Percentiles rank a stretch among this genome's conserved stretches.
Conservation (phyloP, 2,888 invertebrate genomes). For the Lasius fuliginosus region DNA sequence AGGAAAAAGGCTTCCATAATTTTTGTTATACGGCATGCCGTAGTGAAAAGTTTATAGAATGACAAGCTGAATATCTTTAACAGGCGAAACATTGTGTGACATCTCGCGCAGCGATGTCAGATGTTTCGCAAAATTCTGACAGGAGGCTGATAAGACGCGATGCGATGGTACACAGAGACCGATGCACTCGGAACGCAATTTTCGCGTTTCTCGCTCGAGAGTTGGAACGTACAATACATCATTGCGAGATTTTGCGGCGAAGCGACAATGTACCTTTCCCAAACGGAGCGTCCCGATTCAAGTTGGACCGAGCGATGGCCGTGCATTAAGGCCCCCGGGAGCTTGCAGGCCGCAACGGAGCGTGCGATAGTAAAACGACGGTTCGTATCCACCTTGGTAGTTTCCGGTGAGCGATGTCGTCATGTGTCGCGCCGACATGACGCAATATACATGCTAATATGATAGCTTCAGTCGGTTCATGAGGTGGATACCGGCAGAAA, state of each 20-base stretch:
- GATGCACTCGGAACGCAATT: slow-evolving; percentile 12
- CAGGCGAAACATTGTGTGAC: neutral
- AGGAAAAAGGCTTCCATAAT: neutral
- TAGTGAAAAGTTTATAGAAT: neutral
- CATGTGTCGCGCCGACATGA: slow-evolving; percentile 75
- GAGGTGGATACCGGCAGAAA: slow-evolving; percentile 67
- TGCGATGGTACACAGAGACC: neutral
- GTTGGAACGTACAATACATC: slow-evolving; percentile 34
- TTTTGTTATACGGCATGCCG: neutral
- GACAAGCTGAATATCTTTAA: neutral
- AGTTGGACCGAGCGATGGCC: slow-evolving; percentile 8
- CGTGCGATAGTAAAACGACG: slow-evolving; percentile 62
- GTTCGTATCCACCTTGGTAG: slow-evolving; percentile 54
- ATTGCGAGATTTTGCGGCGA: slow-evolving; percentile 39
- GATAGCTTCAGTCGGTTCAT: slow-evolving; percentile 68
- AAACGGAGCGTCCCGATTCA: slow-evolving; percentile 29
- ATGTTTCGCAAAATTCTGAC: neutral
- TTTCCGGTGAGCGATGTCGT: slow-evolving; percentile 67
- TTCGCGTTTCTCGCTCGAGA: slow-evolving; percentile 8
- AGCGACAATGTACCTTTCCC: slow-evolving; percentile 55
- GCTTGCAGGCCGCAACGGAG: slow-evolving; percentile 49
- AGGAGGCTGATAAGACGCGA: neutral
- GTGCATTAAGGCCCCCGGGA: slow-evolving; percentile 32
- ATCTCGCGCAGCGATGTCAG: neutral
- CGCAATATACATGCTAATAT: slow-evolving; percentile 80